Evolutionary conservation across 2,797 vertebrate species (phyloP), one percentile per base, ranked within the genome.

Genomic region (Sebastes dallii): DNA sequence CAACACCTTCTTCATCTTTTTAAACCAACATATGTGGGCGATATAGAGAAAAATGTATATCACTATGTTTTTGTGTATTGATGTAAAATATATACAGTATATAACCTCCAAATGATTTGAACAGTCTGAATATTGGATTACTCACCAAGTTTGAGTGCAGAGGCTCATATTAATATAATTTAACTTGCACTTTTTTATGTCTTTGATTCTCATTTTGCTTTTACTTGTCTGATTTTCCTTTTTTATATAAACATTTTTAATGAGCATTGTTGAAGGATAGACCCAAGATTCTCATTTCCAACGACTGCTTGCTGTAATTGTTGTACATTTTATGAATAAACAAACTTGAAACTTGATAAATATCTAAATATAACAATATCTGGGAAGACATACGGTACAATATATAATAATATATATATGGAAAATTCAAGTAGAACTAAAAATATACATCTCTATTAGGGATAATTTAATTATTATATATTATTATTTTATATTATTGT

Each of bases 1-100:
- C 62, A 77, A 72, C 78, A 58, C 67, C 69, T 30, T n/a, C 77
- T 71, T 65, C 9, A 20, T 58, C 70, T n/a, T 80, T 70, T 58
- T 69, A 39, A 79, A 64, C 66, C 11, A 14, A 69, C 60, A 18
- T 6, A 16, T 8, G 8, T 16, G 1, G 54, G 36, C 39, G 2
- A 56, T n/a, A 29, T 5, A 39, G 42, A 27, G 6, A 36, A 56
- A 39, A 32, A 10, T 74, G 1, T 42, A 54, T 52, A 60, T 25
- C 14, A n/a, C 18, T 25, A 22, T 14, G 18, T 27, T 4, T 12
- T 13, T 66, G 25, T 58, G 32, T 36, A 20, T 4, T 36, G 14
- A 5, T 70, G 25, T 3, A 32, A 6, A 6, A 1, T 32, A 7
- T 42, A 42, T 42, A 42, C 39, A 18, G 64, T 8, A 10, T 36